Evolutionary conservation across 2,888 invertebrate genomes (phyloP).

Genomic region (Neoitamus cyanurus): DNA sequence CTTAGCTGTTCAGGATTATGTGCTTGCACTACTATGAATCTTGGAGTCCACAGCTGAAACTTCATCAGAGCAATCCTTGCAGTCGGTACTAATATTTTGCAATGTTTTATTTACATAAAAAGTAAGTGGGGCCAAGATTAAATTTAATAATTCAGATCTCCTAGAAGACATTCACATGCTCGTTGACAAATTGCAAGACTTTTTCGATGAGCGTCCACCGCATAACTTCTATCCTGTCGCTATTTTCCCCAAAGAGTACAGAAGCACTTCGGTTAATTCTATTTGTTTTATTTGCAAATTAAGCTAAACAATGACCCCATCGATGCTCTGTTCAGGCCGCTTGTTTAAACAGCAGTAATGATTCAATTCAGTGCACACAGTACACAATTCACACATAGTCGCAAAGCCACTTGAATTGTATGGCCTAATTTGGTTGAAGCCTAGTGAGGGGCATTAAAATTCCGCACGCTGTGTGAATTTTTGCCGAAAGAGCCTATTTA

Average conservation of each 20-base stretch:
- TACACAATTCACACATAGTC: neutral
- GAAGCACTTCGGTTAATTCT: neutral
- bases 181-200: neutral
- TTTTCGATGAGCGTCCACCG: no score
- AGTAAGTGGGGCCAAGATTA: neutral
- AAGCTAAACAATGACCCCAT: neutral
- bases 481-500: neutral
- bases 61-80: neutral
- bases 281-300: neutral
- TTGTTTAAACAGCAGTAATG: neutral
- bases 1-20: neutral
- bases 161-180: neutral
- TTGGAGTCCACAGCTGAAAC: neutral
- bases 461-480: neutral
- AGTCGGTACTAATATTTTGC: neutral
- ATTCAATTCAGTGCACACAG: neutral
- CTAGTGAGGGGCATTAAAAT: neutral
- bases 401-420: neutral
- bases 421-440: neutral
- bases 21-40: neutral
- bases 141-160: neutral
- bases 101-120: neutral
- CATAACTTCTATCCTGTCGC: neutral
- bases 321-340: neutral
- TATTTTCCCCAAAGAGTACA: neutral